Evolutionary conservation across 2,113 vertebrate species (phyloP).

Genomic region (Coturnix japonica): DNA sequence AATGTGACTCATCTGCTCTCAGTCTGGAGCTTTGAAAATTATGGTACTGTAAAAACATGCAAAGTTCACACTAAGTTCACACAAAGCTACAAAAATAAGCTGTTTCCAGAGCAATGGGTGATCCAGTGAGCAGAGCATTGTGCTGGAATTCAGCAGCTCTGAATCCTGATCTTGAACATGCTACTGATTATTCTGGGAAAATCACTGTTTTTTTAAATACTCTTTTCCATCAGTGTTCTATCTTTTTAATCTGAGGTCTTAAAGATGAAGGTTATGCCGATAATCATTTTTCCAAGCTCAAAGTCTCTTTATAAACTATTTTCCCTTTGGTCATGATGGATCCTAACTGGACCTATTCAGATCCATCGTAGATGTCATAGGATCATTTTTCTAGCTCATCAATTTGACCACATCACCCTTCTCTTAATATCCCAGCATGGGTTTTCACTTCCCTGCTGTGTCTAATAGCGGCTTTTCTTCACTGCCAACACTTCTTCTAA

Average conservation of each 20-base stretch:
- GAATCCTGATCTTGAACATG: background rate
- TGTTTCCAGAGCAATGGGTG: background rate
- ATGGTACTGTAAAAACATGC: constrained; percentile 62
- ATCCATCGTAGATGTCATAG: background rate
- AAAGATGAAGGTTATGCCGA: background rate
- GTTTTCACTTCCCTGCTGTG: background rate
- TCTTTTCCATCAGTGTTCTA: background rate
- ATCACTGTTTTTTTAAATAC: background rate
- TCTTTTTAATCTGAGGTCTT: background rate
- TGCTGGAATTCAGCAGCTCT: background rate
- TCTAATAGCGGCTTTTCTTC: background rate
- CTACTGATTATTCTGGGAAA: constrained; percentile 2
- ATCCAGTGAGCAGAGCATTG: background rate
- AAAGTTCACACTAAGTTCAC: constrained; percentile 69
- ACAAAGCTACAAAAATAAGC: constrained; percentile 63
- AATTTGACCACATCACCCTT: background rate
- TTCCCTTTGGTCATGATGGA: background rate
- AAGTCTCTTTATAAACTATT: background rate
- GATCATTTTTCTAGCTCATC: background rate
- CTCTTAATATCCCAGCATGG: background rate
- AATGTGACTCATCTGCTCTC: constrained; percentile 69
- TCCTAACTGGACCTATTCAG: background rate
- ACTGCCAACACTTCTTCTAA: background rate
- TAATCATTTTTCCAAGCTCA: background rate
- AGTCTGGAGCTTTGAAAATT: constrained; percentile 65